These are phyloP conservation scores for Lepidotrigona ventralis DNA, from an alignment of 1,140 invertebrate species.

Conservation along the genomic window DNA sequence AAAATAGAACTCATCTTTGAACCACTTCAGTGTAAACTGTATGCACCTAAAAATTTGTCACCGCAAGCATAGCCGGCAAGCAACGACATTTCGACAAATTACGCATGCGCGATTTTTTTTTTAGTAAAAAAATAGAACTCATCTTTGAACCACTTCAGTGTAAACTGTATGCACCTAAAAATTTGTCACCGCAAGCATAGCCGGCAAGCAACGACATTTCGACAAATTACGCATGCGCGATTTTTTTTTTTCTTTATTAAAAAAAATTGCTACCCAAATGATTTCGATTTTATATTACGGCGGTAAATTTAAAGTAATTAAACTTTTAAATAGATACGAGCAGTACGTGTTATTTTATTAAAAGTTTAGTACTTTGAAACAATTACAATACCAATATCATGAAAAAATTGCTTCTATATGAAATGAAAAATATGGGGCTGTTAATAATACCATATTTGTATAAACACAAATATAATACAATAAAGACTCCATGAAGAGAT, in stretches of 20 bases:
- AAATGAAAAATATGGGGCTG: neutral
- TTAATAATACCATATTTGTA: neutral
- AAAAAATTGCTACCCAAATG: neutral
- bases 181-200: neutral
- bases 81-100: neutral
- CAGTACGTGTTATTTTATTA: neutral
- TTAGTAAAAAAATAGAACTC: neutral
- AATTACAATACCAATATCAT: neutral
- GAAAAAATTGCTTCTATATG: neutral
- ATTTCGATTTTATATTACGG: neutral
- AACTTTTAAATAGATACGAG: neutral
- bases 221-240: slow-evolving; percentile 18
- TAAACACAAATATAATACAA: neutral
- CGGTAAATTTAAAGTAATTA: neutral
- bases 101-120: slow-evolving; percentile 25
- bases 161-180: slow-evolving; percentile 5
- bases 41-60: neutral
- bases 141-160: neutral
- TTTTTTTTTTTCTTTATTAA: neutral
- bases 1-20: neutral
- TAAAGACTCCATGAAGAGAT: neutral
- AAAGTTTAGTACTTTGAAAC: neutral
- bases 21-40: neutral
- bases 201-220: slow-evolving; percentile 11
- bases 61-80: neutral